Evolutionary conservation across 2,888 invertebrate species (phyloP).

Genomic region (Alcis repandata): DNA sequence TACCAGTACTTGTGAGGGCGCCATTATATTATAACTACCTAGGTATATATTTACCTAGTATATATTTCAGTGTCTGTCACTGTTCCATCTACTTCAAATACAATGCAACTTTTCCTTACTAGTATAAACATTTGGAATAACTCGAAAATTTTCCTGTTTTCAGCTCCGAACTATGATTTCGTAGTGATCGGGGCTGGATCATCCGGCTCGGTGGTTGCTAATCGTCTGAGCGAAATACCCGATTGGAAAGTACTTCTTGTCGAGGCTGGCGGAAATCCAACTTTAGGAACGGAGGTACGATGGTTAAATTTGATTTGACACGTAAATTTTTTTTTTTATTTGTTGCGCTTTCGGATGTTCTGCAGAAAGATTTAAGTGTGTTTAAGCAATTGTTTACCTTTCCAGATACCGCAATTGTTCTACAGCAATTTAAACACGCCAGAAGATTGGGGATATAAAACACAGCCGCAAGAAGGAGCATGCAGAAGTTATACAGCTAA

Average conservation of each 20-base stretch:
- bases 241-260: conserved; percentile 87
- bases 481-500: conserved; percentile 72
- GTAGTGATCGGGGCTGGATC: conserved; percentile 88
- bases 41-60: no score
- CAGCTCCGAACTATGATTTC: conserved; percentile 87
- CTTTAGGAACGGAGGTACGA: conserved; percentile 81
- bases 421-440: conserved; percentile 60
- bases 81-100: background rate
- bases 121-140: background rate
- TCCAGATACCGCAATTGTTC: conserved; percentile 65
- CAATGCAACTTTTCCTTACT: background rate
- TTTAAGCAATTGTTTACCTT: conserved; percentile 27
- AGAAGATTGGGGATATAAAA: conserved; percentile 86
- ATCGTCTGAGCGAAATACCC: conserved; percentile 86
- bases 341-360: no score
- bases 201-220: conserved; percentile 88
- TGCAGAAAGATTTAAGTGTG: background rate
- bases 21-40: no score
- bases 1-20: no score
- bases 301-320: background rate
- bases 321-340: no score
- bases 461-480: conserved; percentile 74
- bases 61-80: no score
- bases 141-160: conserved; percentile 39
- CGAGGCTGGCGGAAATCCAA: conserved; percentile 88